These are phyloP conservation scores for Falco berigora DNA, from an alignment of 2,797 vertebrate genomes.

Conservation along the genomic window DNA sequence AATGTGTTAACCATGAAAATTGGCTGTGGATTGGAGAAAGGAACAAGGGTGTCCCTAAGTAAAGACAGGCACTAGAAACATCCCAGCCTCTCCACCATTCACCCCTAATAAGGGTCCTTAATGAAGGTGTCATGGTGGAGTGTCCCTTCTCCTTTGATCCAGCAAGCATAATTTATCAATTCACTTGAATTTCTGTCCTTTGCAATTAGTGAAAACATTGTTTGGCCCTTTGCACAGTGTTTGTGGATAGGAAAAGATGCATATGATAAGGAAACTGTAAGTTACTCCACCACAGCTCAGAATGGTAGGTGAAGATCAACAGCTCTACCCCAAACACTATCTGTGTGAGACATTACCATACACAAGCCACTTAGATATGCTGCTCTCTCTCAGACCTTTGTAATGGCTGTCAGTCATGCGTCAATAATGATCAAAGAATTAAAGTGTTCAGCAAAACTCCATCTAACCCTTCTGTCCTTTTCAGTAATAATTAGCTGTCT, in stretches of 20 bases:
- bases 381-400: neutral
- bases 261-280: neutral
- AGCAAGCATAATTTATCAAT: neutral
- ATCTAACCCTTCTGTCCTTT: neutral
- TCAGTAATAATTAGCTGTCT: neutral
- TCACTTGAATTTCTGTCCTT: neutral
- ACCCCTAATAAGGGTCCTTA: neutral
- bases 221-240: neutral
- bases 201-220: neutral
- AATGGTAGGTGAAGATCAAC: neutral
- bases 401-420: neutral
- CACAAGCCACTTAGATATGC: neutral
- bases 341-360: neutral
- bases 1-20: neutral
- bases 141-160: neutral
- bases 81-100: neutral
- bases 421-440: neutral
- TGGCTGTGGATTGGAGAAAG: neutral
- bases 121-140: neutral
- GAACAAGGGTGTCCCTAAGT: neutral
- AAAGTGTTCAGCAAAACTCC: neutral
- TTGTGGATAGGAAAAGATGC: neutral
- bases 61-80: neutral
- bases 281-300: neutral
- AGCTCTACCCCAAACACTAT: neutral